Evolutionary conservation across 2,113 vertebrate species (phyloP), one percentile per base, ranked within the genome.

Genomic region (Porphyrio hochstetteri): DNA sequence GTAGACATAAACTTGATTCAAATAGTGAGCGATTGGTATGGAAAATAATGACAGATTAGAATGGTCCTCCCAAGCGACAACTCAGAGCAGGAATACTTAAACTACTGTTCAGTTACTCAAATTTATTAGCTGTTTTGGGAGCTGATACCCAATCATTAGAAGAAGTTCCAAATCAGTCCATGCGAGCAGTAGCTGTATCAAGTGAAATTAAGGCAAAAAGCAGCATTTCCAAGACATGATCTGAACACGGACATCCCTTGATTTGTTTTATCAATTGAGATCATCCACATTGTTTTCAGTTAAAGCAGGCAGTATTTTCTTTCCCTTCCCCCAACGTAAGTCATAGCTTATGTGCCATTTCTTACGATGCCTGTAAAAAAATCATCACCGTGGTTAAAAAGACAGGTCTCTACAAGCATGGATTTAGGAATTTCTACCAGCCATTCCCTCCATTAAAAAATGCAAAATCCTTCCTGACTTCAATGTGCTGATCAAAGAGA

Each of bases 261-360:
- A 87, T 82, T 82, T 95, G 79, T 59, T 89, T 92, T 80, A 67
- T 21, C 81, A 95, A 93, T 36, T 36, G 60, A 88, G 96, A 96
- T 40, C 84, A 90, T 77, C 14, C 50, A 81, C 70, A 85, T 91
- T 91, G 55, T 84, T 94, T 94, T 92, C 40, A 88, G 29, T 76
- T 92, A 78, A 88, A 96, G 64, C 44, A 63, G 52, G 36, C 17
- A 31, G 44, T 36, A 61, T 86, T 91, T 96, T 92, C 70, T 55
- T 57, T 72, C 15, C 21, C 64, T 29, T 64, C 59, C 60, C 40
- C 36, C 79, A 70, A 71, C 31, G 5, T 71, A 83, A 93, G 63
- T 33, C 29, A 35, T 67, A 88, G 31, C 56, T 95, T 83, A 50
- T 69, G 40, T 50, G 31, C 63, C 64, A 74, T 88, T 80, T 82